These are phyloP conservation scores for Sterrhoptilus dennistouni DNA, from an alignment of 2,113 vertebrate genomes.

Conservation along the genomic window DNA sequence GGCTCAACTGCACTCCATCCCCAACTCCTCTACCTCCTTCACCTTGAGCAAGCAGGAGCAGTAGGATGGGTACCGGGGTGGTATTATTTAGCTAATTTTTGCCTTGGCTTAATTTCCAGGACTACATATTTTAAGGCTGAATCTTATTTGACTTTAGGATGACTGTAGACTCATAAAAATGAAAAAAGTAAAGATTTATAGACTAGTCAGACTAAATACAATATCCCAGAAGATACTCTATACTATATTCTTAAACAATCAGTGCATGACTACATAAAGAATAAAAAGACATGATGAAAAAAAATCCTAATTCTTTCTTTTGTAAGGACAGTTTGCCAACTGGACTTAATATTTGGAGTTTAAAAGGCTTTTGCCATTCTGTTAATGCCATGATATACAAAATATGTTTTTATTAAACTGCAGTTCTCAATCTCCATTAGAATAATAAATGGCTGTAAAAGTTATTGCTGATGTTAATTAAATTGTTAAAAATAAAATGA, in stretches of 20 bases:
- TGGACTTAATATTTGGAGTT: not conserved
- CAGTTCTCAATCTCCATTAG: not conserved
- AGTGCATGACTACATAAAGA: not conserved
- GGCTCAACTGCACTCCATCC: not conserved
- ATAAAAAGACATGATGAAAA: not conserved
- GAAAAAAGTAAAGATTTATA: not conserved
- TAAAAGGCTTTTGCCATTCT: not conserved
- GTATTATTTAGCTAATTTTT: not conserved
- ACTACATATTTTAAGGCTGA: not conserved
- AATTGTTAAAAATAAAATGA: not conserved
- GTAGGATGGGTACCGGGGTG: fast-evolving
- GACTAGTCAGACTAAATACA: not conserved
- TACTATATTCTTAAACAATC: not conserved
- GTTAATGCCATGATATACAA: not conserved
- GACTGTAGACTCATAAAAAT: not conserved
- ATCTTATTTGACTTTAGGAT: not conserved
- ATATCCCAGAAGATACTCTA: not conserved
- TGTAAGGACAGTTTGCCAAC: not conserved
- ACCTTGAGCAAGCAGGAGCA: fast-evolving
- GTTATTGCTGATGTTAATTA: not conserved
- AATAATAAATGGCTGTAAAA: not conserved
- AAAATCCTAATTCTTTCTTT: not conserved
- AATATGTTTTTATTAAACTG: not conserved
- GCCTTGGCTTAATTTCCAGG: not conserved
- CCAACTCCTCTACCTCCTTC: not conserved